A percentile compares a stretch with the other conserved stretches of the same genome.
Evolutionary conservation across 2,797 vertebrate genomes (phyloP).

Genomic region (Acipenser transmontanus): DNA sequence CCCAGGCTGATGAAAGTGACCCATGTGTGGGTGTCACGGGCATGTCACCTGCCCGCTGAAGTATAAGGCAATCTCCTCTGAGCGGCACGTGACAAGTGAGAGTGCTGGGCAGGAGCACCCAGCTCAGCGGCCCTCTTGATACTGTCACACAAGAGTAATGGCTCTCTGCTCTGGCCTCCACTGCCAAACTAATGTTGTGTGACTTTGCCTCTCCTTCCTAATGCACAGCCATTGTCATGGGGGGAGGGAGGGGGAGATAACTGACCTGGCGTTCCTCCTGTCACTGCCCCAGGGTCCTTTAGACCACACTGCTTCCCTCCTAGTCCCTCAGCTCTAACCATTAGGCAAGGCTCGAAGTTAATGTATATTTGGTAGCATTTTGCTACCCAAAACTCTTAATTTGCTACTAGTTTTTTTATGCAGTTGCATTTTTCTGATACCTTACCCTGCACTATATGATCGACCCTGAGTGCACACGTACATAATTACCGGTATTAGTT

Average conservation of each 20-base stretch:
- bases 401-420: too few species aligned
- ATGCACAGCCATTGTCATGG: slow-evolving; percentile 55
- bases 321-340: too few species aligned
- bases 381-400: too few species aligned
- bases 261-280: not conserved
- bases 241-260: slow-evolving; percentile 30
- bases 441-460: too few species aligned
- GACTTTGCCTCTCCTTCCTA: slow-evolving; percentile 63
- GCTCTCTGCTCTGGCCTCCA: slow-evolving; percentile 58
- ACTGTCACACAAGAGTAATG: slow-evolving; percentile 73
- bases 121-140: slow-evolving; percentile 58
- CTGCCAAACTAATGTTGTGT: slow-evolving; percentile 66
- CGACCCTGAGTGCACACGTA: too few species aligned
- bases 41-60: slow-evolving; percentile 66
- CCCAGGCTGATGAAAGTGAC: slow-evolving; percentile 58
- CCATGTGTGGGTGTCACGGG: slow-evolving; percentile 59
- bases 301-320: too few species aligned
- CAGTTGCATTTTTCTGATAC: too few species aligned
- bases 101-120: slow-evolving; percentile 35
- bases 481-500: too few species aligned
- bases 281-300: slow-evolving; percentile 13
- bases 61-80: slow-evolving; percentile 75
- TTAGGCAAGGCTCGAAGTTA: too few species aligned
- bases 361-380: too few species aligned
- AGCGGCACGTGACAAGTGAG: slow-evolving; percentile 52